Evolutionary conservation across 1,140 invertebrate species (phyloP).

Genomic region (Tetramorium simillimum): DNA sequence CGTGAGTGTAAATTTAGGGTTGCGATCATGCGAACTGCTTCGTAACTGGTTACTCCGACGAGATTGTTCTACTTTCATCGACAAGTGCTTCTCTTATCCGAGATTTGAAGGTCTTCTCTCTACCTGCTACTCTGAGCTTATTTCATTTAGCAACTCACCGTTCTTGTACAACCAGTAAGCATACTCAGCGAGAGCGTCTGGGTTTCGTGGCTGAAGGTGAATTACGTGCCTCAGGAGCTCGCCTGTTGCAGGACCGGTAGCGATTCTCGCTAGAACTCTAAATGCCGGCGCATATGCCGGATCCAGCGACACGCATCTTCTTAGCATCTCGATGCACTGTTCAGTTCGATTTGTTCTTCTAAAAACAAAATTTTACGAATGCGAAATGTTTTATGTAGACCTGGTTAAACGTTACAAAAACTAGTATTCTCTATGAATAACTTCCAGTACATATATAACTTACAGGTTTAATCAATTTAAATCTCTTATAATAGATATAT

Average conservation of each 20-base stretch:
- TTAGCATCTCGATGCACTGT: conserved; percentile 89
- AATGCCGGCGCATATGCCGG: conserved; percentile 89
- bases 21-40: conserved; percentile 43
- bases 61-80: conserved; percentile 59
- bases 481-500: neutral
- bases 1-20: conserved; percentile 70
- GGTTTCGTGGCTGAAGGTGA: conserved; percentile 87
- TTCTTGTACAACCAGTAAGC: conserved; percentile 89
- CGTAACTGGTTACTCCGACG: conserved; percentile 10
- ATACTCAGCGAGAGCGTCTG: conserved; percentile 89
- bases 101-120: conserved; percentile 17
- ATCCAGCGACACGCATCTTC: conserved; percentile 88
- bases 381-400: neutral
- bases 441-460: neutral
- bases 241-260: conserved; percentile 85
- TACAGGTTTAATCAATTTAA: neutral
- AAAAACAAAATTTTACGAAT: conserved; percentile 70
- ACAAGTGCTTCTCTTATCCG: conserved; percentile 74
- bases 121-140: conserved; percentile 23
- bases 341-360: conserved; percentile 89
- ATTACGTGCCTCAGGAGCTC: conserved; percentile 86
- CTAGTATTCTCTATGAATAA: neutral
- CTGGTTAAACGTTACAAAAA: neutral
- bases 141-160: conserved; percentile 83
- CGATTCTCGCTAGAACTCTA: conserved; percentile 88